Evolutionary conservation across 2,113 vertebrate genomes (phyloP), one percentile per base, ranked within the genome.

Genomic region (Puntigrus tetrazona): DNA sequence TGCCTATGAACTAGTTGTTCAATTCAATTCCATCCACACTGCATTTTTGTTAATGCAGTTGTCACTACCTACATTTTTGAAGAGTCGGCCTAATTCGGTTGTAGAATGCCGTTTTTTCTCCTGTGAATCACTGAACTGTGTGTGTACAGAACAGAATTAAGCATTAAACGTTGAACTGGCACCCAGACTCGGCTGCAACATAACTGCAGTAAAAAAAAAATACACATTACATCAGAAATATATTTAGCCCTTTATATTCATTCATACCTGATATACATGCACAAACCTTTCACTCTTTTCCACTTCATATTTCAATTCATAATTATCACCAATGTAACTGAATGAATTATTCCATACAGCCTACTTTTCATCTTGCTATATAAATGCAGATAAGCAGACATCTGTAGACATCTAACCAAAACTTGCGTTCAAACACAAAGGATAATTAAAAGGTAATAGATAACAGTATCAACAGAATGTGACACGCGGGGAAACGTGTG

Each of bases 371-470:
- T 61, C 36, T 43, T 16, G 36, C 34, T 25, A 3, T 78, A 22
- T 65, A 14, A 65, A 31, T 34, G 25, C 29, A 70, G 43, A 70
- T 10, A 80, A 67, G 18, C 41, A 80, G 8, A 65, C 59, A 78
- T 61, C 31, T 25, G 76, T 78, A 27, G 52, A 41, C 50, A 80
- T 81, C 79, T 25, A 52, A 70, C 78, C 25, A 67, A 61, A 78
- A 78, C 59, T 47, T 41, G 36, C 11, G 77, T 82, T 85, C 83
- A 89, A 34, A 29, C 69, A 52, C 41, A 78, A 86, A 87, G 83
- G 87, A 91, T 92, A 89, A 94, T 93, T 92, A 92, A 91, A n/a
- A 89, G 88, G 82, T 89, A 87, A 90, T 87, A 89, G 85, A 91
- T 90, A 86, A 81, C 86, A 85, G 90, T 78, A 86, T 90, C 81